These are phyloP conservation scores for Drosophila leonis DNA, from an alignment of 2,888 invertebrate genomes.

Conservation along the genomic window DNA sequence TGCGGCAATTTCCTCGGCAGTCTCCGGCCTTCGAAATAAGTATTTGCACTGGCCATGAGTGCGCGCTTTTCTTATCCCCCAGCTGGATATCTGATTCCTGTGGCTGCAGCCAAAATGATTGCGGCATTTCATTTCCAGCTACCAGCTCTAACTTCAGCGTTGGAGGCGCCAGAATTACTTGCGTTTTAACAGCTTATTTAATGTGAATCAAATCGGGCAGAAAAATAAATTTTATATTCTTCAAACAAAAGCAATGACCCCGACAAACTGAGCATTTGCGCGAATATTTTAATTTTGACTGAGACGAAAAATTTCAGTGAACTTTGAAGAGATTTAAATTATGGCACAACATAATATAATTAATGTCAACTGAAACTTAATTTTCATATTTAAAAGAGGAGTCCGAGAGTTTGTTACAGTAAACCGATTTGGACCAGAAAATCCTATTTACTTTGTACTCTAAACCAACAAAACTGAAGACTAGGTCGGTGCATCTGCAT, in stretches of 20 bases:
- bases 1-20: conserved; percentile 72
- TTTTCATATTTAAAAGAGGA: background rate
- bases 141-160: background rate
- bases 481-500: too few relatives aligned
- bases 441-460: background rate
- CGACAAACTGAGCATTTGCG: conserved; percentile 16
- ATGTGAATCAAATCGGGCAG: conserved; percentile 83
- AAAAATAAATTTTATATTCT: conserved; percentile 66
- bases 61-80: conserved; percentile 64
- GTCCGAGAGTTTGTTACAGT: background rate
- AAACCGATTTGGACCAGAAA: background rate
- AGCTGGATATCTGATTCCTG: conserved; percentile 46
- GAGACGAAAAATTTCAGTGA: background rate
- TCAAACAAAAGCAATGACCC: conserved; percentile 34
- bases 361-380: background rate
- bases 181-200: conserved; percentile 77
- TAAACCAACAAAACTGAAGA: background rate
- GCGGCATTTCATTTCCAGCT: conserved; percentile 52
- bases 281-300: background rate
- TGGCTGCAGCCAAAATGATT: conserved; percentile 42
- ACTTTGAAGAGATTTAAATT: background rate
- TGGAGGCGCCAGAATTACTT: conserved; percentile 68
- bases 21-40: conserved; percentile 64
- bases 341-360: background rate
- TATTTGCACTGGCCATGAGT: conserved; percentile 67